Base-by-base conservation (phyloP, 2,113 vertebrate genomes). In the Regulus satrapa region DNA sequence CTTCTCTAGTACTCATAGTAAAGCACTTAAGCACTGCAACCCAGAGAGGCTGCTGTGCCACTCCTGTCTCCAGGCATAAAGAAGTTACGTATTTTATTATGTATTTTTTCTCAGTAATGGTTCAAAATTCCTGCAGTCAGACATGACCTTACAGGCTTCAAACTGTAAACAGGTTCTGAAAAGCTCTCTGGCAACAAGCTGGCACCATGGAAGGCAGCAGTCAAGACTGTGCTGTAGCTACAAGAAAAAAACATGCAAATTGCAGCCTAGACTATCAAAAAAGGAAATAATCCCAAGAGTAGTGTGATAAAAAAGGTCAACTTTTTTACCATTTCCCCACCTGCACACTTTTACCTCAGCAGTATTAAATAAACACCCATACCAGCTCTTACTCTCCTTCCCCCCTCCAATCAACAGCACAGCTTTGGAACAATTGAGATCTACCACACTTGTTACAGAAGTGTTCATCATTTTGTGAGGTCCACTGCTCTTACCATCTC, bases 401-500 rank as follows among this genome's bases (percentile, higher is more conserved):
- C 7, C 12, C 40, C 14, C 48, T 73, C 45, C 59, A 64, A 18
- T 26, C 54, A 82, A 24, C 5, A 6, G 31, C 31, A 38, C 18
- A 66, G 15, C 18, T 46, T 49, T 3, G 68, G n/a, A 93, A 54
- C 9, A 69, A n/a, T 0, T 73, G 17, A 89, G 17, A 46, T 88
- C 88, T 8, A 41, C 1, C 25, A 62, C 4, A 12, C 31, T 72
- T n/a, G 15, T 24, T 31, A 45, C 63, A 38, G 9, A 48, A 73
- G 4, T 3, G 8, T 17, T 71, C 14, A 48, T n/a, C 34, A 45
- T 23, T 48, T 21, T 63, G 11, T 40, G 18, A 89, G 49, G 38
- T 1, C n/a, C n/a, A 41, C 10, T 14, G 4, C 19, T 54, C 97
- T 98, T 95, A 99, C 99, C 99, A 2, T 99, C 98, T 94, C 98